Percentiles rank a stretch among this genome's conserved stretches.
phyloP scores from a whole-genome alignment of 2,113 vertebrate species.

The Megaceryle torquata region DNA sequence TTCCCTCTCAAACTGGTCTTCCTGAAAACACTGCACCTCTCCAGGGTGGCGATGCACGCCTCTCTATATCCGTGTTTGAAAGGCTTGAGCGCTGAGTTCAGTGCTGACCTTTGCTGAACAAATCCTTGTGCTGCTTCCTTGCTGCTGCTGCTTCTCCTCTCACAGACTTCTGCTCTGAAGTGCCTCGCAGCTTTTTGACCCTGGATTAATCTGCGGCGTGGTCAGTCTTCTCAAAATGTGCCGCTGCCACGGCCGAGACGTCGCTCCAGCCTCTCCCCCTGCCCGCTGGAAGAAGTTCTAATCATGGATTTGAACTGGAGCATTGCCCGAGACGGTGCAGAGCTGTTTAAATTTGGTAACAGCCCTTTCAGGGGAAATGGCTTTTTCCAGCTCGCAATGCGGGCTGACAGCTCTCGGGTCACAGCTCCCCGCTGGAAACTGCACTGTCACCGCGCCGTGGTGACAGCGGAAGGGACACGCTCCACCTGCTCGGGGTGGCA shows the following conservation, averaged over 20 bases:
- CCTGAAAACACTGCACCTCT: background rate
- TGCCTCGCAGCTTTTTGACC: background rate
- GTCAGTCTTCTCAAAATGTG: background rate
- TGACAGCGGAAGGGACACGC: background rate
- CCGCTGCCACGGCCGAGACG: accelerated
- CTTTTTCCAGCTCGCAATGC: background rate
- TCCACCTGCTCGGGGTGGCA: background rate
- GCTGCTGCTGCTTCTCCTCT: background rate
- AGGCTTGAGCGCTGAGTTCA: accelerated
- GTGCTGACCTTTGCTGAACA: background rate
- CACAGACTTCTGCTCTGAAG: background rate
- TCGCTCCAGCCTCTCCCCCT: background rate
- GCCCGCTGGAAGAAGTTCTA: background rate
- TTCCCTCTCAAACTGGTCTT: background rate
- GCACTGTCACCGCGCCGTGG: background rate
- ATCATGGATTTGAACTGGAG: background rate
- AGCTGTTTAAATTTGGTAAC: background rate
- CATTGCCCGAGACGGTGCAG: background rate
- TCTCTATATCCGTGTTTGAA: accelerated
- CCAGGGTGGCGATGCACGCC: accelerated
- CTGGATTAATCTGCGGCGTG: accelerated
- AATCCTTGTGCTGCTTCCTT: background rate
- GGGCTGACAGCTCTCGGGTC: background rate
- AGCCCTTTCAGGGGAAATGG: background rate
- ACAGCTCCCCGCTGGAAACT: background rate